These are phyloP conservation scores for Scaptomyza pallida DNA, from an alignment of 1,140 invertebrate species.

Conservation along the genomic window DNA sequence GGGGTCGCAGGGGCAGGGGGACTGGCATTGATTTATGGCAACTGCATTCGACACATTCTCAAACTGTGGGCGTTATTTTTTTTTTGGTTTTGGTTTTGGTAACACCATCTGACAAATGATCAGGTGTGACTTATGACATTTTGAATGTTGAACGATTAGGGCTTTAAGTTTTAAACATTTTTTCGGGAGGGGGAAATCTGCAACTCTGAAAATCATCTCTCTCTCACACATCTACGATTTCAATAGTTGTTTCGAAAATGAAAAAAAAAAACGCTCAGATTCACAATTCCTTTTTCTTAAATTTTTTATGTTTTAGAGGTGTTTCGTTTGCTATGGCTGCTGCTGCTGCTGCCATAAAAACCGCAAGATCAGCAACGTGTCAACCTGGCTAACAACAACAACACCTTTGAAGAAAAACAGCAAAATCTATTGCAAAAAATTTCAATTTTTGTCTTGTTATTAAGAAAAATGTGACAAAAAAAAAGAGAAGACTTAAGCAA, in stretches of 20 bases:
- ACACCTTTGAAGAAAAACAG: background rate
- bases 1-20: background rate
- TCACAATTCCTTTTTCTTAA: constrained; percentile 45
- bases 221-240: constrained; percentile 75
- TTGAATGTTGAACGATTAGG: constrained; percentile 38
- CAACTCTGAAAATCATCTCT: constrained; percentile 60
- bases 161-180: background rate
- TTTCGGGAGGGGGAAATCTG: too few species aligned
- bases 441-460: constrained; percentile 18
- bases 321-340: constrained; percentile 30
- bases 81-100: constrained; percentile 2
- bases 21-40: constrained; percentile 64
- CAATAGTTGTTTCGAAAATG: constrained; percentile 50
- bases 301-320: constrained; percentile 21
- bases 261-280: constrained; percentile 34
- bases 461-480: constrained; percentile 8
- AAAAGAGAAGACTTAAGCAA: too few species aligned
- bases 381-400: constrained; percentile 38
- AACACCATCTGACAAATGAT: constrained; percentile 66
- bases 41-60: background rate
- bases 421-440: constrained; percentile 23
- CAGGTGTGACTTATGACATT: constrained; percentile 75
- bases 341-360: constrained; percentile 60
- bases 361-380: constrained; percentile 72
- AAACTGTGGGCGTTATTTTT: constrained; percentile 43